phyloP scores from a whole-genome alignment of 2,888 invertebrate genomes.

The Pasiphila rectangulata region DNA sequence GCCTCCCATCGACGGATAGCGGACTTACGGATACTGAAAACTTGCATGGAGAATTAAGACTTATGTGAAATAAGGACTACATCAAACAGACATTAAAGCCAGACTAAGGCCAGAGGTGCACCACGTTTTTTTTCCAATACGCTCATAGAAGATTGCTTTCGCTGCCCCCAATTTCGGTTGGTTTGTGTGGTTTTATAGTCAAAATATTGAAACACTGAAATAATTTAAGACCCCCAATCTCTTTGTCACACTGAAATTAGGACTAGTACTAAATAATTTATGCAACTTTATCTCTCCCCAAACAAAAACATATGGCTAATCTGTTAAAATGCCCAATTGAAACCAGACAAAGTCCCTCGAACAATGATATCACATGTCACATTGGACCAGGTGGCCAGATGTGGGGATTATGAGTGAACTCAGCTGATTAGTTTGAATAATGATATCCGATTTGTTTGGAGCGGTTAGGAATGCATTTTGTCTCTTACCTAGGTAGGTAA shows the following conservation, averaged over 20 bases:
- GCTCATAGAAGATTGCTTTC: too few species aligned
- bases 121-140: too few species aligned
- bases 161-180: too few species aligned
- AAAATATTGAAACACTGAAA: too few species aligned
- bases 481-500: not conserved
- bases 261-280: not conserved
- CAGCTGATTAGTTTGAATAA: constrained; percentile 26
- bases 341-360: constrained; percentile 21
- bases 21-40: too few species aligned
- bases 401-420: constrained; percentile 24
- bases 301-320: constrained; percentile 23
- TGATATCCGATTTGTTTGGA: constrained; percentile 16
- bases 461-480: constrained; percentile 18
- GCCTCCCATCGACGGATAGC: constrained; percentile 6
- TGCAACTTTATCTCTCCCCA: constrained; percentile 8
- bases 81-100: too few species aligned
- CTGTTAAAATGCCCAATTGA: constrained; percentile 18
- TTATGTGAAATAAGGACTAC: too few species aligned
- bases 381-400: constrained; percentile 27
- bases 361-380: constrained; percentile 28
- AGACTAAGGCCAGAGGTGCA: too few species aligned
- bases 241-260: not conserved
- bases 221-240: not conserved
- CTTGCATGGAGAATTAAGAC: too few species aligned
- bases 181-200: too few species aligned